Base-by-base conservation (phyloP, 2,888 invertebrate genomes). In the Coenonympha glycerion region DNA sequence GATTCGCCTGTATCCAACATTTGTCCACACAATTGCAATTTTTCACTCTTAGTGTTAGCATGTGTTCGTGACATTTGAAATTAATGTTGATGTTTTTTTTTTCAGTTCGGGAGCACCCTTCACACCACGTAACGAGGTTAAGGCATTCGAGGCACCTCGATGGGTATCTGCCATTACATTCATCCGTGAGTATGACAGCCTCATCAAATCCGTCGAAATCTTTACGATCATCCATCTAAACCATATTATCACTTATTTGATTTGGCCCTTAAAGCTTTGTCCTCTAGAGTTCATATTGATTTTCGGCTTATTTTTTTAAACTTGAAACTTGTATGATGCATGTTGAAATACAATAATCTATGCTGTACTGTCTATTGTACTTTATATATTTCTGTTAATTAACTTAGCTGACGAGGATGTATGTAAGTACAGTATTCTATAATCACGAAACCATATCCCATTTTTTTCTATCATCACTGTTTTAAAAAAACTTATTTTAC, bases 61-160 rank as follows among this genome's bases (percentile, higher is more conserved):
- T n/a, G n/a, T n/a, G n/a, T n/a, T n/a, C n/a, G n/a, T 0, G 11
- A 6, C 5, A 4, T 19, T 2, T 34, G 11, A 28, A 34, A 13
- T 13, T 3, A 9, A 24, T 16, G 21, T 16, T 33, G 6, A 6
- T 37, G 31, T 50, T 24, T 16, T 46, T 15, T n/a, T 41, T 76
- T 58, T 61, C 82, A 85, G 85, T 70, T 47, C 78, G 85, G 53
- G 85, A 85, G 28, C 76, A 83, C 69, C 68, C 65, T 36, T 58
- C 77, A 68, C 84, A 84, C 53, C 85, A 84, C 63, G 73, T 85
- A 53, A 84, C 85, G 31, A 76, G 85, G 66, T 76, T 85, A 76
- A 66, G 70, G 52, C 86, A 85, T 62, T 85, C 84, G 18, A 73
- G 86, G 57, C 86, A 86, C 53, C 67, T 83, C 51, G 77, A 80